Base-by-base conservation (phyloP, 2,888 invertebrate genomes). In the Choreutis nemorana region DNA sequence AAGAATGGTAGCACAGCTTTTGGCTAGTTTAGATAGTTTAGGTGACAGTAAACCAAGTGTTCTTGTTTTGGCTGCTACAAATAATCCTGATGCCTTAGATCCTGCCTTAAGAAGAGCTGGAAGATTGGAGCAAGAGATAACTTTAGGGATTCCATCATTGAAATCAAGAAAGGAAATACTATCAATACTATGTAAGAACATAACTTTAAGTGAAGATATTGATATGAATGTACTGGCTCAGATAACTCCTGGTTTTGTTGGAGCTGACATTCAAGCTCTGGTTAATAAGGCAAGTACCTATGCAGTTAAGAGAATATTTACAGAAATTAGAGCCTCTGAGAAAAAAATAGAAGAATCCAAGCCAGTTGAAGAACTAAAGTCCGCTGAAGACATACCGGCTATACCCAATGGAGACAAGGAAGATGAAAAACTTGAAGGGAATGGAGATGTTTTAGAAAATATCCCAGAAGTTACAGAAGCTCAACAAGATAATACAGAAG, bases 1-100 rank as follows among this genome's bases (percentile, higher is more conserved):
- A 37, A 79, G 98, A 36, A 94, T 99, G 65, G 97, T 98, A 4
- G 88, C 97, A 1, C 97, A 98, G 64, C 66, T 99, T 31, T 73
- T 96, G 18, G 86, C 90, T 8, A 94, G 94, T 48, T 79, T 99
- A 51, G 97, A 99, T 77, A 89, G 89, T 85, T 52, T 80, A 42
- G 54, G 58, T 64, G 48, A 81, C 50, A 61, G 62, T 51, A 85
- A 83, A 31, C 75, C 82, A 14, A 81, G 83, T 36, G 86, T 94
- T 2, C 62, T 97, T 34, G 88, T 99, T 9, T 86, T 99, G 48
- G 98, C 95, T n/a, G 96, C 98, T 1, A 97, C 98, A 18, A 97
- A 94, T 60, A 85, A 94, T 34, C 92, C 94, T 0, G 97, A 98
- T 64, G 81, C 90, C 0, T 77, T 99, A 27, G 98, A 99, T 66